Base-by-base conservation (phyloP, 2,797 vertebrate genomes). In the Trachops cirrhosus region DNA sequence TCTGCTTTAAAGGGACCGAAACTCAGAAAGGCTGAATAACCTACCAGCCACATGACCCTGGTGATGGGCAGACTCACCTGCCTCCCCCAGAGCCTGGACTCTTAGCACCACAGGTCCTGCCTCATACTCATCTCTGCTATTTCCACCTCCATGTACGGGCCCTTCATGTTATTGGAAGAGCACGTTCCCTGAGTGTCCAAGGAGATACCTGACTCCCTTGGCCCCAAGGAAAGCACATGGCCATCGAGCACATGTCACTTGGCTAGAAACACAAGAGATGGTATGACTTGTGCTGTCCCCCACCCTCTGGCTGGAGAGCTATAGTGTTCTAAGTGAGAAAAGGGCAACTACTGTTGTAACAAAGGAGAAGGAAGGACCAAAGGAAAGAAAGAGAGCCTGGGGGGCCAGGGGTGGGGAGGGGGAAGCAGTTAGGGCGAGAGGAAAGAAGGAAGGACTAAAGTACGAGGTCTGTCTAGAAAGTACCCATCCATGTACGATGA, bases 131-230 rank as follows among this genome's bases (percentile, higher is more conserved):
- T n/a, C 93, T 77, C 86, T 75, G 46, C 41, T 29, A 24, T 59
- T 71, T 34, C 75, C n/a, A 48, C 26, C 19, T 78, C 32, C 22
- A 26, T 0, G 2, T 11, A 15, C 29, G 82, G 34, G n/a, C 2
- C 6, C 34, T 67, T 41, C 32, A 14, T 64, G 64, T 39, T 39
- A 39, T 1, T 32, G 41, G 10, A 71, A 6, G 54, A 83, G 9
- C 18, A 7, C 0, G 8, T 29, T 39, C 34, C 73, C 18, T 79
- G 29, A 16, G 22, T 9, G 16, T 79, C 12, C 44, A 10, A 22
- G n/a, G 70, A 22, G 18, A 22, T 7, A 15, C 14, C 6, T 0
- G 0, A 59, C 39, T 57, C 41, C 46, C 8, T 16, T 34, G 14
- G 41, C 4, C 8, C 44, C n/a, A 39, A 75, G 84, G 37, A 78